Percentiles rank a stretch among this genome's conserved stretches.
These are phyloP conservation scores for Micrastur ruficollis DNA, from an alignment of 2,797 vertebrate species.

Conservation along the genomic window DNA sequence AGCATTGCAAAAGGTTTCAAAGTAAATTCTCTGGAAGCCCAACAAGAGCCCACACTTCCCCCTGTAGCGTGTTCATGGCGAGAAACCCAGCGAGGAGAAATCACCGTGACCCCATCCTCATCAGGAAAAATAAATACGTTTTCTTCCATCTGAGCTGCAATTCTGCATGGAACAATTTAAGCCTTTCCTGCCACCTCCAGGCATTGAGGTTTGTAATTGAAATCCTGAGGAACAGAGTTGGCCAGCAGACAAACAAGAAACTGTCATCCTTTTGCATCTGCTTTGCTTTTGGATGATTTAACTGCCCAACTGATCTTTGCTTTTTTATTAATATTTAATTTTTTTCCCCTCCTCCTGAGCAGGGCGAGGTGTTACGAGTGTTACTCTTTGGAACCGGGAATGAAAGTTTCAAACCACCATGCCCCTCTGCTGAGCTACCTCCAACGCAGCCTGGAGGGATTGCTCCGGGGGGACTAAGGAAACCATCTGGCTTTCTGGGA, in stretches of 20 bases:
- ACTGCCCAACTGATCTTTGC: not conserved
- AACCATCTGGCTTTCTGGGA: not conserved
- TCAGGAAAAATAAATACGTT: slow-evolving; percentile 47
- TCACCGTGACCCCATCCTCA: slow-evolving; percentile 16
- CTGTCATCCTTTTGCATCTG: not conserved
- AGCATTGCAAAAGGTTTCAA: not conserved
- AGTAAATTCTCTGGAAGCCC: slow-evolving; percentile 44
- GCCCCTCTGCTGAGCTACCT: not conserved
- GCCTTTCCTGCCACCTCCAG: slow-evolving; percentile 23
- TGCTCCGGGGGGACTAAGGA: not conserved
- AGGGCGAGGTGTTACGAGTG: not conserved
- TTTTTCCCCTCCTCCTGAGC: not conserved
- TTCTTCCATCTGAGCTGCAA: not conserved
- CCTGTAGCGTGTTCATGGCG: not conserved
- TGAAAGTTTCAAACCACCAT: not conserved
- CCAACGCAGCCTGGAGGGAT: not conserved
- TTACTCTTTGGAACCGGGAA: not conserved
- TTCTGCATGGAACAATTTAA: not conserved
- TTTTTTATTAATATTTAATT: not conserved
- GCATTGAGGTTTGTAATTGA: slow-evolving; percentile 37
- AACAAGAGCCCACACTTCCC: not conserved
- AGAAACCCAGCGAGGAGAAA: not conserved
- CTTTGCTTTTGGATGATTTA: slow-evolving; percentile 14
- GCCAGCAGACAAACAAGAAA: not conserved
- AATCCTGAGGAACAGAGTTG: slow-evolving; percentile 2